Base-by-base conservation (phyloP, 2,113 vertebrate species). In the Pteruthius melanotis region DNA sequence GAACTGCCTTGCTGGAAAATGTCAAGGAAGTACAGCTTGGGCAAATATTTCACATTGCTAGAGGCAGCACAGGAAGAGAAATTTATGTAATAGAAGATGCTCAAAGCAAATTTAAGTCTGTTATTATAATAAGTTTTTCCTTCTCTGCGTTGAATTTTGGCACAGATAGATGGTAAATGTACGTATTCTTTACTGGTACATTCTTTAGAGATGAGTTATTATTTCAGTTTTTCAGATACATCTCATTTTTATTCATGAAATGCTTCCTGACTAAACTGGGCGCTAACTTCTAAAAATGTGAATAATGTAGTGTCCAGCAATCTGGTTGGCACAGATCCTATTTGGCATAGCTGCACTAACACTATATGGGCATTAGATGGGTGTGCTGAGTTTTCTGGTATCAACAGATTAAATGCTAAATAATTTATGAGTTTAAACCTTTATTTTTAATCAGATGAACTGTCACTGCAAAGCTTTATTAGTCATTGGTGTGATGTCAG, bases 381-480 rank as follows among this genome's bases (percentile, higher is more conserved):
- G 76, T 93, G 40, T 90, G 88, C 87, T 94, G 85, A 90, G 60
- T 95, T 76, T 94, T 93, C 80, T 95, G 69, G 8, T 95, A 89
- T 90, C 94, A 96, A 89, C 85, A 94, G 65, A 96, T 92, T 64
- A 72, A 90, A 95, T 94, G 75, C 89, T 97, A 72, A 89, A 90
- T 95, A 95, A 95, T 93, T 91, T 83, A 95, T 94, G 84, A 95
- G 54, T 94, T 59, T 74, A 71, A 74, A 63, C 23, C 53, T 92
- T 88, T 93, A 88, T 82, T 95, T 96, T 95, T 89, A 92, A 83
- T 94, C 56, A 76, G 81, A 89, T 56, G 37, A 94, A 86, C 79
- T 90, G 95, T 96, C 90, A 65, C 60, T 96, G 83, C 69, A 75
- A 31, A 87, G 72, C 80, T 94, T 93, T 94, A 92, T 94, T 95